Evolutionary conservation across 1,140 invertebrate genomes (phyloP).

Genomic region (Saccostrea echinata): DNA sequence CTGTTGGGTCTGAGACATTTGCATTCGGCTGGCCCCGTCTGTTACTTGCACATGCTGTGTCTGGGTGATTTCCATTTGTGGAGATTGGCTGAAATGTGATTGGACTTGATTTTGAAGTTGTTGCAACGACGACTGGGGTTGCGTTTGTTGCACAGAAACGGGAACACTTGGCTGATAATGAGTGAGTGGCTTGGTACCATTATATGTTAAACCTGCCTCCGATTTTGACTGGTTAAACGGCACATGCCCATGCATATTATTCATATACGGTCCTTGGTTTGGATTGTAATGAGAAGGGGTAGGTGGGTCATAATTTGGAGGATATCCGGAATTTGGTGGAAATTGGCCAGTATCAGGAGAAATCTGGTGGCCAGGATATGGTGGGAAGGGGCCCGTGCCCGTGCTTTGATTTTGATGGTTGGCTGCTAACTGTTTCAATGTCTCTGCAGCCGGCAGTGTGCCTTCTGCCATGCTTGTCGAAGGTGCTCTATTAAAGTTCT

Average conservation of each 20-base stretch:
- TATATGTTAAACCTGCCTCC: conserved; percentile 64
- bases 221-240: conserved; percentile 57
- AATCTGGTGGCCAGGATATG: conserved; percentile 39
- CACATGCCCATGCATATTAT: conserved; percentile 49
- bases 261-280: conserved; percentile 30
- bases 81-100: conserved; percentile 73
- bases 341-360: conserved; percentile 36
- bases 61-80: conserved; percentile 76
- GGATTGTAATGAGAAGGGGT: conserved; percentile 39
- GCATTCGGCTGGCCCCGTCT: conserved; percentile 80
- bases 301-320: conserved; percentile 40
- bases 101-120: conserved; percentile 79
- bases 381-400: conserved; percentile 12
- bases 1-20: conserved; percentile 92
- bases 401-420: conserved; percentile 87
- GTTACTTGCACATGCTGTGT: conserved; percentile 76
- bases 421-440: conserved; percentile 96
- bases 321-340: conserved; percentile 44
- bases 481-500: conserved; percentile 53
- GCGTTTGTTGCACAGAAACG: conserved; percentile 49
- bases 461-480: conserved; percentile 79
- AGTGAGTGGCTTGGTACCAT: conserved; percentile 75
- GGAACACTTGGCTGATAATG: conserved; percentile 69
- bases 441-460: conserved; percentile 89
- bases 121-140: conserved; percentile 74